Evolutionary conservation across 2,113 vertebrate species (phyloP).

Genomic region (Oreotrochilus melanogaster): DNA sequence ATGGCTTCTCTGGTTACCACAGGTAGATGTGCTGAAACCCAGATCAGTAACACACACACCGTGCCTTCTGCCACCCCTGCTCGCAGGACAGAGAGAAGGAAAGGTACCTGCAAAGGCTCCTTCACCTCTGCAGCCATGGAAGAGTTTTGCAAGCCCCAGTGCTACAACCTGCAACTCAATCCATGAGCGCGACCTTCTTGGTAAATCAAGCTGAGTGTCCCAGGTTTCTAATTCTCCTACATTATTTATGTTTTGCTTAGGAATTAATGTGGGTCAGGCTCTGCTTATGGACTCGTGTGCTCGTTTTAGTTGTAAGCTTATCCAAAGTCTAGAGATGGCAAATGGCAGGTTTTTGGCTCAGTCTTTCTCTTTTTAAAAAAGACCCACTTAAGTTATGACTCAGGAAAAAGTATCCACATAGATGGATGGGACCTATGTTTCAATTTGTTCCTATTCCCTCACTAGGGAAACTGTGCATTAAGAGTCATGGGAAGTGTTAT

Average conservation of each 20-base stretch:
- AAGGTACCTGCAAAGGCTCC: background rate
- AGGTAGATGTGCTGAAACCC: background rate
- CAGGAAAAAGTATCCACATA: background rate
- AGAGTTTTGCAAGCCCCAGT: background rate
- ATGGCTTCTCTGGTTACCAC: conserved; percentile 1
- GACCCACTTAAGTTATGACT: background rate
- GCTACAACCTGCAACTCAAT: conserved; percentile 32
- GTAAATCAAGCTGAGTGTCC: background rate
- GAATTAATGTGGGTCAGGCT: conserved; percentile 3
- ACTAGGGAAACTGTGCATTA: background rate
- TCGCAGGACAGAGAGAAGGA: background rate
- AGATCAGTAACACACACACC: background rate
- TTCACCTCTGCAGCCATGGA: background rate
- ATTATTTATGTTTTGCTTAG: conserved; percentile 52
- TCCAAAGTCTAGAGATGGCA: background rate
- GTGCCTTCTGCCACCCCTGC: background rate
- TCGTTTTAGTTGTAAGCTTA: background rate
- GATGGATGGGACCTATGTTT: background rate
- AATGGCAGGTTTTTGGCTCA: background rate
- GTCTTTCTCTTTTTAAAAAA: background rate
- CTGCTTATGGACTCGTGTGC: background rate
- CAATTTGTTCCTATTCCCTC: background rate
- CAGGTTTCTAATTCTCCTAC: conserved; percentile 38
- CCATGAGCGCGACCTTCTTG: background rate
- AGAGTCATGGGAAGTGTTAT: background rate